Evolutionary conservation across 2,888 invertebrate genomes (phyloP), one percentile per base, ranked within the genome.

Genomic region (Scrobipalpa costella): DNA sequence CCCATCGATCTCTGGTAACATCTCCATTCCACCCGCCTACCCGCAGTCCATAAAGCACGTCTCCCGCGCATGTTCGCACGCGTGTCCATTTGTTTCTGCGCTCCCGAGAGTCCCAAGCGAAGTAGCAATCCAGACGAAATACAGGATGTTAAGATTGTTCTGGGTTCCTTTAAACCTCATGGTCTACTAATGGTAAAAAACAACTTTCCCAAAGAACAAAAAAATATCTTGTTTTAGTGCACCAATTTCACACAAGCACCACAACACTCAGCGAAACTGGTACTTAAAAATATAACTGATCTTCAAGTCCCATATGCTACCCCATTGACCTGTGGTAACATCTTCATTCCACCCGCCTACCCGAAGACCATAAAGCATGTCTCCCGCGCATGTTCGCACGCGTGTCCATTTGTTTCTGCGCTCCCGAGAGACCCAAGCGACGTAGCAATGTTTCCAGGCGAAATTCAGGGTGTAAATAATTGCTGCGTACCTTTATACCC

Each of bases 71-170:
- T 73, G 71, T 75, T 75, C 72, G 72, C 76, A 76, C 73, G 73
- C 72, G 69, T 71, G 70, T 68, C 71, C 68, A 71, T 76, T 75
- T 72, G 73, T 75, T 74, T 77, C 69, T 68, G 69, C 65, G 75
- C 78, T 75, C 77, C 78, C 68, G 73, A 63, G 62, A 58, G 64
- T 65, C 55, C 55, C 15, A n/a, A n/a, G 55, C 55, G 55, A 33
- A 15, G n/a, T n/a, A n/a, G n/a, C n/a, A n/a, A n/a, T n/a, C n/a
- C n/a, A n/a, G n/a, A n/a, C n/a, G n/a, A n/a, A n/a, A n/a, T n/a
- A n/a, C n/a, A n/a, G n/a, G n/a, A n/a, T n/a, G n/a, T n/a, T n/a
- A n/a, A n/a, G n/a, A n/a, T n/a, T n/a, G n/a, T n/a, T n/a, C n/a
- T n/a, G n/a, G n/a, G n/a, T n/a, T n/a, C n/a, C n/a, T n/a, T n/a